These are phyloP conservation scores for Busseola fusca DNA, from an alignment of 2,888 invertebrate genomes.

Conservation along the genomic window DNA sequence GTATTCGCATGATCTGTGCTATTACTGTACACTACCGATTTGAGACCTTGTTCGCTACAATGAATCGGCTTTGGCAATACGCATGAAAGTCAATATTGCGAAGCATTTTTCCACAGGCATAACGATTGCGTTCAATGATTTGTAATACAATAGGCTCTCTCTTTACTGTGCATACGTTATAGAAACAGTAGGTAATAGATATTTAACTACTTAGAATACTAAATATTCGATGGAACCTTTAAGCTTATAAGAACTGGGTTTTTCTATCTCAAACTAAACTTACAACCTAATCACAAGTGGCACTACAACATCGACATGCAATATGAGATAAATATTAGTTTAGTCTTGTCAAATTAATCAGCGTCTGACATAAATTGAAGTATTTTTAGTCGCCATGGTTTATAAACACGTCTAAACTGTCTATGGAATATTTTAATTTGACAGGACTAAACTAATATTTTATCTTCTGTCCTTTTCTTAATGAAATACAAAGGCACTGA, in stretches of 20 bases:
- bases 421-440: too few relatives aligned
- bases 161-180: background rate
- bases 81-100: conserved; percentile 32
- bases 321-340: too few relatives aligned
- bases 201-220: background rate
- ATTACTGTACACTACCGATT: background rate
- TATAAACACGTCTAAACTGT: too few relatives aligned
- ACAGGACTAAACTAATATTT: too few relatives aligned
- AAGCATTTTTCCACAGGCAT: conserved; percentile 20
- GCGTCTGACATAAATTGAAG: too few relatives aligned
- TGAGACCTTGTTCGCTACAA: background rate
- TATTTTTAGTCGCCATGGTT: too few relatives aligned
- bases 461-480: too few relatives aligned
- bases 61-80: conserved; percentile 16
- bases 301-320: conserved; percentile 16
- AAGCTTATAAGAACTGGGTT: conserved; percentile 2
- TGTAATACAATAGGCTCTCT: background rate
- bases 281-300: conserved; percentile 26
- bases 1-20: background rate
- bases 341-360: too few relatives aligned
- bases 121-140: background rate
- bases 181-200: background rate
- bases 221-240: conserved; percentile 5
- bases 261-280: conserved; percentile 2
- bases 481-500: too few relatives aligned